Evolutionary conservation across 2,113 vertebrate genomes (phyloP), one percentile per base, ranked within the genome.

Genomic region (Chaenocephalus aceratus): DNA sequence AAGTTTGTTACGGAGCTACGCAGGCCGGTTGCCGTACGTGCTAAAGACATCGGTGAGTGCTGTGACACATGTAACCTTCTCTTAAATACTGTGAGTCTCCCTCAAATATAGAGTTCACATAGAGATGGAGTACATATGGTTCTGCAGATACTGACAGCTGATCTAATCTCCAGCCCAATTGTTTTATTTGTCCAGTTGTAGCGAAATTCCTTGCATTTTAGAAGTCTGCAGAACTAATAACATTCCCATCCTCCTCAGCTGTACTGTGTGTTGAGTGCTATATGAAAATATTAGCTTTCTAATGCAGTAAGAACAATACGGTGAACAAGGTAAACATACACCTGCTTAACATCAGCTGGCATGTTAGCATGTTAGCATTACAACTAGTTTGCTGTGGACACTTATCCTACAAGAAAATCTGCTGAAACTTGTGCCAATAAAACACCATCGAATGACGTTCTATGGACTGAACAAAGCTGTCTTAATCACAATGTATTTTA

Each of bases 1-100:
- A 99, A 99, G 92, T 99, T 99, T 89, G 96, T 98, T 4, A 96
- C 97, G 0, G 98, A 99, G 88, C 91, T 99, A n/a, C 95, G 98
- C 18, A 87, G 98, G 63, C 98, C 98, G 0, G 96, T 98, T 15
- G 96, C 97, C 0, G 90, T 96, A 10, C 96, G 97, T 57, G 96
- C 95, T 79, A 99, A 99, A 92, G 98, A 99, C 80, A 99, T 99
- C 2, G 98, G 98, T 99, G 93, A 87, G 89, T 66, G 16, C 34
- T 61, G 18, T 48, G 45, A 57, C 23, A 51, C 26, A 56, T 0
- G 9, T 21, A 14, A 46, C 7, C 5, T 23, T 3, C 15, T 46
- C 9, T 11, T 1, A 18, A 10, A 10, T 16, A 61, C 60, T 3
- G 6, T n/a, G 26, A 30, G 12, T 6, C 15, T 8, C n/a, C 23